A percentile compares a stretch with the other conserved stretches of the same genome.
Conservation (phyloP, 1,140 invertebrate genomes). For the Drosophila trapezifrons region DNA sequence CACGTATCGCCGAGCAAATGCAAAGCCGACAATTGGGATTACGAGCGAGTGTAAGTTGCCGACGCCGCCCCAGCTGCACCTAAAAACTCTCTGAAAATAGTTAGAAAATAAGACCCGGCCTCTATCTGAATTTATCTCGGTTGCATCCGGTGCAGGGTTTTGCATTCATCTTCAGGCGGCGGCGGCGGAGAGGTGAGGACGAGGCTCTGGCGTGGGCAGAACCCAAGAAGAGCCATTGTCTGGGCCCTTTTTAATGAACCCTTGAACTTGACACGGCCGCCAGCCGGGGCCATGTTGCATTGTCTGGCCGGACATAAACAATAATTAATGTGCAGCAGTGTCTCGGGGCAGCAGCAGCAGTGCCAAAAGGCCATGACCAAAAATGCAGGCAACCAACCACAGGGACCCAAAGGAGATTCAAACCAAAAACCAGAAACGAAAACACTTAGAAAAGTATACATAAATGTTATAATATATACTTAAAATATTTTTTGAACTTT, state of each 20-base stretch:
- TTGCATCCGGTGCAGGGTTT: slow-evolving; percentile 54
- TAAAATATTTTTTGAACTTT: not conserved
- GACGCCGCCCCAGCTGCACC: slow-evolving; percentile 29
- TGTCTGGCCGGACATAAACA: slow-evolving; percentile 68
- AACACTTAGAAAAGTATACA: slow-evolving; percentile 7
- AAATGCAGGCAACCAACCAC: slow-evolving; percentile 44
- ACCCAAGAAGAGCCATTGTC: slow-evolving; percentile 33
- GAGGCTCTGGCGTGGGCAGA: slow-evolving; percentile 33
- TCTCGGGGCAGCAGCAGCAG: slow-evolving; percentile 33
- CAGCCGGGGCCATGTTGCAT: slow-evolving; percentile 63
- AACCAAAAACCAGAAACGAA: slow-evolving; percentile 9
- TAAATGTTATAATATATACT: not conserved
- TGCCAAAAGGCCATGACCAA: slow-evolving; percentile 72
- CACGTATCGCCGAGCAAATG: slow-evolving; percentile 67
- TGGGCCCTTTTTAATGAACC: slow-evolving; percentile 64
- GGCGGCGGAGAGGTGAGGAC: not conserved
- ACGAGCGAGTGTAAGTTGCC: slow-evolving; percentile 32
- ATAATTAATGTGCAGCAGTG: slow-evolving; percentile 71
- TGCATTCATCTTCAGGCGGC: slow-evolving; percentile 35
- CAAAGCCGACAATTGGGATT: slow-evolving; percentile 76
- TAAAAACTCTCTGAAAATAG: slow-evolving; percentile 19
- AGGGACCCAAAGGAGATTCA: slow-evolving; percentile 4
- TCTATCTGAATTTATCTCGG: slow-evolving; percentile 47
- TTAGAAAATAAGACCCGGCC: slow-evolving; percentile 41
- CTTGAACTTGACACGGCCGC: slow-evolving; percentile 78